A percentile compares a stretch with the other conserved stretches of the same genome.
Evolutionary conservation across 1,140 invertebrate species (phyloP).

Genomic region (Drosophila ficusphila): DNA sequence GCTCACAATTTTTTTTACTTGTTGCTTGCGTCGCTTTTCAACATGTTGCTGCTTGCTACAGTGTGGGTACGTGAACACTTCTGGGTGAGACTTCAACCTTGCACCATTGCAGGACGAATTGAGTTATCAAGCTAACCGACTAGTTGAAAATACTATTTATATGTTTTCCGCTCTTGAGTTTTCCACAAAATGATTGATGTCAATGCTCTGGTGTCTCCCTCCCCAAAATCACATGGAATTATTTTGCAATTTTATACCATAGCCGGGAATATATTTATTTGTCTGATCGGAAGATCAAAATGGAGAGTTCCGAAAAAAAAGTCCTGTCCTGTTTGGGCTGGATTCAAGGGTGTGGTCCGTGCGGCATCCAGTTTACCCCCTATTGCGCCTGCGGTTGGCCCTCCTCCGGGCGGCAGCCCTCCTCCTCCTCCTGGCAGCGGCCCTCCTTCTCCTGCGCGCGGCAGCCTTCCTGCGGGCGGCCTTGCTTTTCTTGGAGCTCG

Average conservation of each 20-base stretch:
- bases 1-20: slow-evolving; percentile 37
- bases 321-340: neutral
- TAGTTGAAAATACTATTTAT: too few relatives aligned
- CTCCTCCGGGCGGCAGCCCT: slow-evolving; percentile 1
- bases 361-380: slow-evolving; percentile 5
- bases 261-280: slow-evolving; percentile 1
- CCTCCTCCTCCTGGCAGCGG: neutral
- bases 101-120: slow-evolving; percentile 55
- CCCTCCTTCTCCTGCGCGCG: neutral
- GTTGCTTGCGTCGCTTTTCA: slow-evolving; percentile 47
- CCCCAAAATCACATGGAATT: neutral
- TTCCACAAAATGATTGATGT: too few relatives aligned
- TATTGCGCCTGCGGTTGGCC: slow-evolving; percentile 15
- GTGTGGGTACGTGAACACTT: neutral
- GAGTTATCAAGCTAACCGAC: slow-evolving; percentile 71
- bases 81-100: slow-evolving; percentile 51
- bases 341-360: too few relatives aligned
- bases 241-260: slow-evolving; percentile 25
- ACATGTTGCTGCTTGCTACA: slow-evolving; percentile 71
- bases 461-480: slow-evolving; percentile 5
- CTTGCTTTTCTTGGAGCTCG: neutral
- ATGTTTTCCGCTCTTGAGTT: too few relatives aligned
- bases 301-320: neutral
- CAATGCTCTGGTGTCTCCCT: neutral
- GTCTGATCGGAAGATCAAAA: neutral